Conservation (phyloP, 2,888 invertebrate genomes). For the Neoascia interrupta region DNA sequence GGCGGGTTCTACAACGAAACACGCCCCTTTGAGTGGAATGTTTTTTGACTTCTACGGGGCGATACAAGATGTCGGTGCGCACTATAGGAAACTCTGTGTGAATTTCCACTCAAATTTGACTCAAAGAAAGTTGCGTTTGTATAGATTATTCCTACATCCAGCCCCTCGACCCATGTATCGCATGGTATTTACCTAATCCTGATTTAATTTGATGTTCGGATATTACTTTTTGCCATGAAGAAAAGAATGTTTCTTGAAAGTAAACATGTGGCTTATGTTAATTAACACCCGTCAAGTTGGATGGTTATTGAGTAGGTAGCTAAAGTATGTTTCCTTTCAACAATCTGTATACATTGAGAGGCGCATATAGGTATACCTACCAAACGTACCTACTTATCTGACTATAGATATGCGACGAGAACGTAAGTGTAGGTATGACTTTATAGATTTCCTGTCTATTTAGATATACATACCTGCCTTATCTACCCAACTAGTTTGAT, state of each 20-base stretch:
- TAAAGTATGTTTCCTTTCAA: no score
- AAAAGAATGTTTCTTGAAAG: conserved; percentile 32
- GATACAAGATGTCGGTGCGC: neutral
- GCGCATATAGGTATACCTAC: no score
- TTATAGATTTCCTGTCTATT: no score
- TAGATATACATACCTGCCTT: no score
- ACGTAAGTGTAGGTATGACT: no score
- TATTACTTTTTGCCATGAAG: conserved; percentile 42
- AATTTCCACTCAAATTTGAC: neutral
- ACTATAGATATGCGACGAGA: no score
- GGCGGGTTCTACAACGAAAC: neutral
- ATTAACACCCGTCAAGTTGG: conserved; percentile 31
- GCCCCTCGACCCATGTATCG: no score
- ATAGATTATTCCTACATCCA: neutral
- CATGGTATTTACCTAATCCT: conserved; percentile 31
- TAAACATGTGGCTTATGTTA: conserved; percentile 49
- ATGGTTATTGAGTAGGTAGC: conserved; percentile 21
- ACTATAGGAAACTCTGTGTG: neutral
- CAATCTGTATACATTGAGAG: no score
- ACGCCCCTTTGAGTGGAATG: conserved; percentile 41
- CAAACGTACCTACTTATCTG: no score
- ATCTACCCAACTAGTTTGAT: no score
- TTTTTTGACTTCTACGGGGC: neutral
- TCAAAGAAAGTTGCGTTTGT: neutral
- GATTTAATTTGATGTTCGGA: conserved; percentile 49